Evolutionary conservation across 35 echinoderm and acorn worm species (phyloP).

Genomic region (Apostichopus parvimensis): DNA sequence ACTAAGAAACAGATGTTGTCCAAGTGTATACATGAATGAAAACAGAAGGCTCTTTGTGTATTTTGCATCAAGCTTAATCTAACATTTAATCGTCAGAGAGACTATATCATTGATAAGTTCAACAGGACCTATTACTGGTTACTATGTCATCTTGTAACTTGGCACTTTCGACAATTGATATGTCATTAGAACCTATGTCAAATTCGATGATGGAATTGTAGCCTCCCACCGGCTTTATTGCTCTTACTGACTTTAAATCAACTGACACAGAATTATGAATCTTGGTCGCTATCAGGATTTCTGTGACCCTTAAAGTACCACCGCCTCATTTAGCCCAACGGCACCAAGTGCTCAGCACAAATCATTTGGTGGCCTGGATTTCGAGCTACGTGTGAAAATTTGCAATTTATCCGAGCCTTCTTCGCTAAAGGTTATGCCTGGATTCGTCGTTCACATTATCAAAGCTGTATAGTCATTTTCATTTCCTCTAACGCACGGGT

Average conservation of each 20-base stretch:
- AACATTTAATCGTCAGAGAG: no score
- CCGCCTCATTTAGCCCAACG: not conserved
- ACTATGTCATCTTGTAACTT: no score
- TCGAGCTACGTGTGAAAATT: not conserved
- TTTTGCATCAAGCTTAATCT: no score
- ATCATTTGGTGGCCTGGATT: slow-evolving; percentile 11
- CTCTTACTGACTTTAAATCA: not conserved
- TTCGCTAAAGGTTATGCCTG: not conserved
- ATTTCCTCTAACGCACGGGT: not conserved
- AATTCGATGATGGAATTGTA: no score
- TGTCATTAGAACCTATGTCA: no score
- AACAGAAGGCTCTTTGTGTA: no score
- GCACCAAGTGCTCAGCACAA: not conserved
- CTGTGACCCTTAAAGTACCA: not conserved
- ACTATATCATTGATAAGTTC: no score
- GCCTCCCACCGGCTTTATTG: no score
- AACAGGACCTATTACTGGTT: no score
- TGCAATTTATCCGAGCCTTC: not conserved
- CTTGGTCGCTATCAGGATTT: not conserved
- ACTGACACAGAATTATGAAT: not conserved
- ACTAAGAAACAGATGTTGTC: not conserved
- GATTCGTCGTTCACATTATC: not conserved
- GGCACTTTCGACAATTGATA: no score
- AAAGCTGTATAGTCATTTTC: not conserved
- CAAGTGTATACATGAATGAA: no score